Base-by-base conservation (phyloP, 92 coral and sea anemone species). In the Epizoanthus fatuus region DNA sequence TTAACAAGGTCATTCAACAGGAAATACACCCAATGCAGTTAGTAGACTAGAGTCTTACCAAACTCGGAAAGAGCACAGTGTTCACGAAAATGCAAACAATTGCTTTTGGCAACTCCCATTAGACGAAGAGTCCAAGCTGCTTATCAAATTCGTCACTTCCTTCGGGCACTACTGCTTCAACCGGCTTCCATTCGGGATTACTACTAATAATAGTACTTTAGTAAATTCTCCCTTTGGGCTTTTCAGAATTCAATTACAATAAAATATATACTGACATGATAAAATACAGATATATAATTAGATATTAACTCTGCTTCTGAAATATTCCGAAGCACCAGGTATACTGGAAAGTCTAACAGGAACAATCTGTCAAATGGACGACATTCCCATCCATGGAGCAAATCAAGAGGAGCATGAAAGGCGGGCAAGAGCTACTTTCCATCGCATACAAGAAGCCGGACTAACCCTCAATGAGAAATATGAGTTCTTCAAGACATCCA, bases 21-120 rank as follows among this genome's bases (percentile, higher is more conserved):
- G 95, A 88, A 81, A 42, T 84, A 2, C 92, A 89, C 56, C 92
- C 90, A 4, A 73, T 92, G 79, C 81, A 81, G 0, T 74, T 79
- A 14, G 84, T 89, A 2, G 92, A 84, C 32, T 74, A 88, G 45
- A 58, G 80, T 10, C 77, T 90, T 12, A 83, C 93, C 67, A 70
- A 86, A 39, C 79, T 90, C 7, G 87, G 76, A 9, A 68, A 71
- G 32, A 51, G 90, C 12, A 74, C 29, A 38, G 14, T 60, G 0
- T 90, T 85, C 81, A 39, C 81, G 65, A 84, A 89, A 74, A 85
- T 78, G 90, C 87, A 1, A 85, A 80, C 35, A 56, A 85, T 45
- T 89, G 86, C 4, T 75, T 83, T 12, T 84, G 81, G 80, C 88
- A 89, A 22, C 25, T 22, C 25, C 25, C 25, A 22, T 22, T 22